phyloP scores from a whole-genome alignment of 2,113 vertebrate genomes.

The Leptobrachium ailaonicum region DNA sequence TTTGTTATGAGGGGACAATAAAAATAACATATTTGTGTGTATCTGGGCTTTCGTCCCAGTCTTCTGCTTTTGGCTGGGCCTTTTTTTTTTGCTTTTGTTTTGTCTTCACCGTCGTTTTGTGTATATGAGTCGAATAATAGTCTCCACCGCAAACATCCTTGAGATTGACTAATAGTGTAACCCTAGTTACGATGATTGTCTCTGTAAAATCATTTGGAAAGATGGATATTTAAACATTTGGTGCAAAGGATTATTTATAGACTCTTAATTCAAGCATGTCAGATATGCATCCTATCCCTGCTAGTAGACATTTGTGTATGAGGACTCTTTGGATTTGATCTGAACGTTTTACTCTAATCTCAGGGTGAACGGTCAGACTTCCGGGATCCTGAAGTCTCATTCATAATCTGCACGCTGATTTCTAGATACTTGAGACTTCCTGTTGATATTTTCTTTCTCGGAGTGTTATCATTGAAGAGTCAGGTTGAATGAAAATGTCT shows the following conservation, averaged over 20 bases:
- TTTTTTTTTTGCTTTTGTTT: slow-evolving; percentile 60
- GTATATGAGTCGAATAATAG: slow-evolving; percentile 63
- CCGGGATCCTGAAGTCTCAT: too few species aligned
- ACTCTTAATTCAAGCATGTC: slow-evolving; percentile 4
- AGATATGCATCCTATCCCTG: too few species aligned
- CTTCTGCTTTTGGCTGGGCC: slow-evolving; percentile 59
- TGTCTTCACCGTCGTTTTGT: slow-evolving; percentile 65
- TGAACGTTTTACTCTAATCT: too few species aligned
- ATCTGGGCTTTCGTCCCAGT: slow-evolving; percentile 47
- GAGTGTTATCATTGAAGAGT: too few species aligned
- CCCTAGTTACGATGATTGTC: slow-evolving; percentile 67
- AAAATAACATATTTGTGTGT: slow-evolving; percentile 40
- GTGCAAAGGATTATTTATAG: slow-evolving; percentile 29
- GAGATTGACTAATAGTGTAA: slow-evolving; percentile 69
- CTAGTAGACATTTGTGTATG: too few species aligned
- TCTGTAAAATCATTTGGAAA: slow-evolving; percentile 65
- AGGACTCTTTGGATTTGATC: too few species aligned
- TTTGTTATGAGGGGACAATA: slow-evolving; percentile 50
- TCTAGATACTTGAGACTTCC: too few species aligned
- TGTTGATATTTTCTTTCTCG: too few species aligned
- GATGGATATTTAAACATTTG: slow-evolving; percentile 9
- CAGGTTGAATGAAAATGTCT: too few species aligned
- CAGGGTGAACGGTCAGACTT: too few species aligned
- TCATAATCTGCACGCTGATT: too few species aligned
- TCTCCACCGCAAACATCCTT: slow-evolving; percentile 67